Evolutionary conservation across 2,113 vertebrate species (phyloP), one percentile per base, ranked within the genome.

Genomic region (Callionymus lyra): DNA sequence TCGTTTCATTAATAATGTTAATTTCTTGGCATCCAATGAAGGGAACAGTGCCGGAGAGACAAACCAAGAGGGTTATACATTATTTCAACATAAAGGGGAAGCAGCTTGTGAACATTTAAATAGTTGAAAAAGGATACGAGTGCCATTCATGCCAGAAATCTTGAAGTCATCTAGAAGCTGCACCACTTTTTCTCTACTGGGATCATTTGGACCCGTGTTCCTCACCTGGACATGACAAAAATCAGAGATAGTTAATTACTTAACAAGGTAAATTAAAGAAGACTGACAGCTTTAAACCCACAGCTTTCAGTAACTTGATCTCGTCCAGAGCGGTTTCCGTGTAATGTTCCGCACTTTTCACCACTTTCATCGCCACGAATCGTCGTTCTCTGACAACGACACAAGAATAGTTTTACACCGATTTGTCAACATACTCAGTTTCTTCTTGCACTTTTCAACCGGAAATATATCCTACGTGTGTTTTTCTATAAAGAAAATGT

Each of bases 281-380:
- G 31, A 51, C 6, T 1, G 3, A 13, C 1, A 33, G 57, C 6
- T 4, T 21, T 35, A 35, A 44, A 49, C 72, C 93, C 78, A 98
- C 94, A 18, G 91, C 86, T 79, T 90, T 89, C 14, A 98, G 85
- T 65, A 98, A 76, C 51, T 91, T 94, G 68, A 98, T 98, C 77
- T 98, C 95, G 80, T 98, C 95, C 68, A 96, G 67, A 0, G 95
- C 95, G 0, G 95, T 98, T 77, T 98, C 95, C 0, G 95, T 98
- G 68, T 98, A 98, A 81, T 98, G 94, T 53, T 98, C 95, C 6
- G 95, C 95, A 80, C 95, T 98, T 81, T 98, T 98, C 56, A 98
- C 94, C 66, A 98, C 95, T 77, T 98, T 98, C 92, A 98, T 94
- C 31, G 95, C 95, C 77, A 98, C 94, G 64, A 97, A 98, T 18